These are phyloP conservation scores for Paradoxurus hermaphroditus DNA, from an alignment of 2,113 vertebrate genomes.

Conservation along the genomic window DNA sequence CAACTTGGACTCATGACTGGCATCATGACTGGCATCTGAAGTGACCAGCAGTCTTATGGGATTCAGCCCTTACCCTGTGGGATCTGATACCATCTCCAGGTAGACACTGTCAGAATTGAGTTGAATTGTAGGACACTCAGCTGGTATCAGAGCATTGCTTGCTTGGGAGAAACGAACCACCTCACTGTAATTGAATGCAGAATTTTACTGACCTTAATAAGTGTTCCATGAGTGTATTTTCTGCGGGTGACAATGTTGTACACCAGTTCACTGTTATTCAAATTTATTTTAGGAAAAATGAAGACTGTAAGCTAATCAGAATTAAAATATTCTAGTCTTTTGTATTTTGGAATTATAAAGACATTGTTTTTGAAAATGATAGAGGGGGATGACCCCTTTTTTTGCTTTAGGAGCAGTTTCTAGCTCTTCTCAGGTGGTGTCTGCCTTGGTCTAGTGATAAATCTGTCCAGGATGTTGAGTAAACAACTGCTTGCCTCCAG, in stretches of 20 bases:
- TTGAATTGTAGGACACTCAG: not conserved
- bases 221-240: not conserved
- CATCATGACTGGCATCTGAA: not conserved
- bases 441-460: not conserved
- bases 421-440: not conserved
- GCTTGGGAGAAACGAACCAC: not conserved
- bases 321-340: not conserved
- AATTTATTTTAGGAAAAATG: not conserved
- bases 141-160: not conserved
- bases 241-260: not conserved
- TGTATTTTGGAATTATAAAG: not conserved
- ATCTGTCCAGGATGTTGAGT: not conserved
- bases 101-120: not conserved
- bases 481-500: constrained; percentile 31
- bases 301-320: not conserved
- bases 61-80: not conserved
- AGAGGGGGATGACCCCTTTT: not conserved
- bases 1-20: not conserved
- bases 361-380: not conserved
- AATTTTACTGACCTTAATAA: not conserved
- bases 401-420: not conserved
- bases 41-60: not conserved
- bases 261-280: not conserved
- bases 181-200: too few relatives aligned
- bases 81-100: not conserved